Conservation (phyloP, 2,888 invertebrate genomes). For the Acanthococcus lagerstroemiae region DNA sequence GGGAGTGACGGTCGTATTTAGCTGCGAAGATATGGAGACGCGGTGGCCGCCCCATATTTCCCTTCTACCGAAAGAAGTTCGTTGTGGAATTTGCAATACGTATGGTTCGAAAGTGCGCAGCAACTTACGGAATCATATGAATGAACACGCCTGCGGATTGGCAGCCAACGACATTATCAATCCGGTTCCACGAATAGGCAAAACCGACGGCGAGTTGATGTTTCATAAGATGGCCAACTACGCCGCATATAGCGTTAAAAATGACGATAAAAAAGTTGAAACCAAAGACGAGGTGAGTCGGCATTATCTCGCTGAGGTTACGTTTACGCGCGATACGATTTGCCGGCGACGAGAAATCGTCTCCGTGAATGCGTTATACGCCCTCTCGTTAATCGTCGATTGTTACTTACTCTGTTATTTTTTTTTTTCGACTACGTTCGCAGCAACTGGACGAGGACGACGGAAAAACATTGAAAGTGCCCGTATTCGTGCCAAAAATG, state of each 20-base stretch:
- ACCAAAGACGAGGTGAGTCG: constrained; percentile 20
- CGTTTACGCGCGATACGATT: no score
- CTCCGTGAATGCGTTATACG: no score
- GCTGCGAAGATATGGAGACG: constrained; percentile 7
- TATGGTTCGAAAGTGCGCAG: constrained; percentile 59
- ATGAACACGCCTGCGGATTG: constrained; percentile 47
- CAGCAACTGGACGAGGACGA: constrained; percentile 38
- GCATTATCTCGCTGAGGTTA: no score
- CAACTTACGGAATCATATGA: constrained; percentile 62
- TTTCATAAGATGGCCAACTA: constrained; percentile 78
- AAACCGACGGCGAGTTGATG: constrained; percentile 58
- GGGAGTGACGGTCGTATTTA: constrained; percentile 12
- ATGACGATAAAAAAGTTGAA: background rate
- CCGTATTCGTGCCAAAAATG: constrained; percentile 47
- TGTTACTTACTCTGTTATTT: no score
- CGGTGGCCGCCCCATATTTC: constrained; percentile 48
- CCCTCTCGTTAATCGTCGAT: no score
- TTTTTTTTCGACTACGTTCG: no score
- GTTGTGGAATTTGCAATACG: constrained; percentile 59
- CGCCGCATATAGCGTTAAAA: constrained; percentile 46
- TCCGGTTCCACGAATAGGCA: constrained; percentile 68
- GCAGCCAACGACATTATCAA: constrained; percentile 51
- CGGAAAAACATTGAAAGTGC: background rate
- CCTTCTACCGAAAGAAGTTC: constrained; percentile 48
- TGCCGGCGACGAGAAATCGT: no score